Conservation (phyloP, 2,797 vertebrate species). For the Sciurus vulgaris region DNA sequence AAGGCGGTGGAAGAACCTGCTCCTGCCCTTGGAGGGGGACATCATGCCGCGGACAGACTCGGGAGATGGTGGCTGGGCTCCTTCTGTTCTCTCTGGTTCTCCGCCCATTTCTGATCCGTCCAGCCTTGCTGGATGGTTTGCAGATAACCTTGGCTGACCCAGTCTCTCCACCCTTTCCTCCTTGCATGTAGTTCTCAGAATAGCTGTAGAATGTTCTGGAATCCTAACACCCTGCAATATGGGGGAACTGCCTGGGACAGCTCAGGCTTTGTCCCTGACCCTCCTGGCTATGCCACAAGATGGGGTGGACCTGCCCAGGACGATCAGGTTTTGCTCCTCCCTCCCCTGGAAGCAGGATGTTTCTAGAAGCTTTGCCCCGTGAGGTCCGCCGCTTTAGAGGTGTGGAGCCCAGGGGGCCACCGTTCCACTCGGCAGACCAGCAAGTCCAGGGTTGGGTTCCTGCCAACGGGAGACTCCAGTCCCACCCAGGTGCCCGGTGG, state of each 20-base stretch:
- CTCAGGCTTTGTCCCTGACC: not conserved
- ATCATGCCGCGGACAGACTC: not conserved
- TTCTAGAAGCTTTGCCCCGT: not conserved
- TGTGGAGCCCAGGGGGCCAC: too few relatives aligned
- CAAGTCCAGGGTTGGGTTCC: not conserved
- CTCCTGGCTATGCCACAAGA: not conserved
- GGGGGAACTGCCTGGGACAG: not conserved
- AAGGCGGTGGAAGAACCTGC: fast-evolving
- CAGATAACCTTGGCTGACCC: not conserved
- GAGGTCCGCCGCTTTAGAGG: not conserved
- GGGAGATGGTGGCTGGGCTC: not conserved
- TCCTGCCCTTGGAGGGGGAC: not conserved
- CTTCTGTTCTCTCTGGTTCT: not conserved
- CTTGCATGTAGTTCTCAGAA: not conserved
- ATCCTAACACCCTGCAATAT: not conserved
- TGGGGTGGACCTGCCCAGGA: not conserved
- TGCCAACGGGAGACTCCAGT: not conserved
- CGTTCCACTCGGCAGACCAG: not conserved
- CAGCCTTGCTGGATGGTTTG: not conserved
- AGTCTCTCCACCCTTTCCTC: not conserved
- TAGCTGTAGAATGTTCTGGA: not conserved
- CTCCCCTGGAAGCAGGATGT: not conserved
- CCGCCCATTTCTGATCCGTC: not conserved
- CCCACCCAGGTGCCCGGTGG: fast-evolving
- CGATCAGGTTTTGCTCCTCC: not conserved